These are phyloP conservation scores for Stratiolaelaps scimitus DNA, from an alignment of 1,140 invertebrate genomes.

Conservation along the genomic window DNA sequence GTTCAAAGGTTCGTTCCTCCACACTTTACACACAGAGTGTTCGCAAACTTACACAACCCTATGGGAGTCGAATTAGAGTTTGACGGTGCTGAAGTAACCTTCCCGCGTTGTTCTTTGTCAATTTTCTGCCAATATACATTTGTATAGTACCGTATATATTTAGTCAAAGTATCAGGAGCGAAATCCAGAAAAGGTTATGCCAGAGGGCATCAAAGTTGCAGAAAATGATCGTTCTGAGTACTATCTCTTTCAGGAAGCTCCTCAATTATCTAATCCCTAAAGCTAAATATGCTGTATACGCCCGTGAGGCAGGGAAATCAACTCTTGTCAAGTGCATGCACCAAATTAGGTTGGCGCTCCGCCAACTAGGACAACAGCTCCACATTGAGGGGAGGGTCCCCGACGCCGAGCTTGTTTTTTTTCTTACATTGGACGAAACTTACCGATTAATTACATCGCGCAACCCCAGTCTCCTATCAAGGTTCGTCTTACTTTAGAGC, in stretches of 20 bases:
- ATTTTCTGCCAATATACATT: too few species aligned
- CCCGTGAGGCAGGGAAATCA: constrained; percentile 35
- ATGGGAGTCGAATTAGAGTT: too few species aligned
- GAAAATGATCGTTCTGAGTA: too few species aligned
- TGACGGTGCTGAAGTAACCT: too few species aligned
- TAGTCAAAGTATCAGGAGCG: too few species aligned
- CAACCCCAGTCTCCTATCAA: constrained; percentile 49
- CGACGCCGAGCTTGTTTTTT: constrained; percentile 53
- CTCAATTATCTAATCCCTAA: constrained; percentile 48
- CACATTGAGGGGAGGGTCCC: constrained; percentile 52
- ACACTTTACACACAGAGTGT: constrained; percentile 23
- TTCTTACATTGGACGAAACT: constrained; percentile 55
- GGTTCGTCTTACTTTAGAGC: constrained; percentile 44
- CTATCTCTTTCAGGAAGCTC: constrained; percentile 41
- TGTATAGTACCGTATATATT: neutral
- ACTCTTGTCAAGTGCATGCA: constrained; percentile 44
- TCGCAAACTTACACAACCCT: constrained; percentile 22
- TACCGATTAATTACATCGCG: constrained; percentile 46
- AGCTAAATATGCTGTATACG: constrained; percentile 49
- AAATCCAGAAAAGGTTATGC: too few species aligned
- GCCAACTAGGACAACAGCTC: constrained; percentile 49
- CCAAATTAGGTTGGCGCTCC: constrained; percentile 50
- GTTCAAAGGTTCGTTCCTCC: constrained; percentile 30
- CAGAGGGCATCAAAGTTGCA: too few species aligned
- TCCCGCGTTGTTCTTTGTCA: too few species aligned